Conservation (phyloP, 2,797 vertebrate genomes). For the Gallinago solitaria region DNA sequence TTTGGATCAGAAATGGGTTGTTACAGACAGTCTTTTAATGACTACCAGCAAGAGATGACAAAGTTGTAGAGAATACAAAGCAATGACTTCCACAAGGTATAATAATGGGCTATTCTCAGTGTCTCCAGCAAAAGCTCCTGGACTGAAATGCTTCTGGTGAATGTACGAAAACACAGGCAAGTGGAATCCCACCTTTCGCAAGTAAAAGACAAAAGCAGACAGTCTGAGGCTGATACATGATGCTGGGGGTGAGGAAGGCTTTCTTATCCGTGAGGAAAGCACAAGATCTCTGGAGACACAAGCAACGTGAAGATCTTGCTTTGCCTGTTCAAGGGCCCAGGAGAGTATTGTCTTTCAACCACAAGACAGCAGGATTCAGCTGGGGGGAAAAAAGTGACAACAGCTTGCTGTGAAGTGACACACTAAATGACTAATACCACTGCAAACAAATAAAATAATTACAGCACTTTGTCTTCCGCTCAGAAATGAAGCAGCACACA, state of each 20-base stretch:
- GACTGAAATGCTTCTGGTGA: neutral
- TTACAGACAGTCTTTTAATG: neutral
- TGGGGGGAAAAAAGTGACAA: accelerated
- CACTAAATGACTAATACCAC: neutral
- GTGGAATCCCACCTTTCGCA: neutral
- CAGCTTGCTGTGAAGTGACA: neutral
- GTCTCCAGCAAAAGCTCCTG: neutral
- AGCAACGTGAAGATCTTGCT: neutral
- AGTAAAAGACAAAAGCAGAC: neutral
- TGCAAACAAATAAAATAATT: neutral
- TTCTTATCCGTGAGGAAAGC: neutral
- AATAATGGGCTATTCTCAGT: neutral
- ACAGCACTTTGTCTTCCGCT: neutral
- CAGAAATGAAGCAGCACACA: neutral
- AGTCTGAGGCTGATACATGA: neutral
- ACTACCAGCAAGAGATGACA: neutral
- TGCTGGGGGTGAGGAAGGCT: neutral
- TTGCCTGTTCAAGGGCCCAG: neutral
- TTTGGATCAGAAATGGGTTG: neutral
- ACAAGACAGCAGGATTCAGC: neutral
- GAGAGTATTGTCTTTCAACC: neutral
- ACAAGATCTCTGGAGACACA: neutral
- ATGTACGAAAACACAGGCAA: neutral
- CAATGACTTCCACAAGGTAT: neutral
- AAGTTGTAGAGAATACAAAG: neutral